Percentiles rank a stretch among this genome's conserved stretches.
These are phyloP conservation scores for Diglossa cyanea DNA, from an alignment of 2,797 vertebrate genomes.

Conservation along the genomic window DNA sequence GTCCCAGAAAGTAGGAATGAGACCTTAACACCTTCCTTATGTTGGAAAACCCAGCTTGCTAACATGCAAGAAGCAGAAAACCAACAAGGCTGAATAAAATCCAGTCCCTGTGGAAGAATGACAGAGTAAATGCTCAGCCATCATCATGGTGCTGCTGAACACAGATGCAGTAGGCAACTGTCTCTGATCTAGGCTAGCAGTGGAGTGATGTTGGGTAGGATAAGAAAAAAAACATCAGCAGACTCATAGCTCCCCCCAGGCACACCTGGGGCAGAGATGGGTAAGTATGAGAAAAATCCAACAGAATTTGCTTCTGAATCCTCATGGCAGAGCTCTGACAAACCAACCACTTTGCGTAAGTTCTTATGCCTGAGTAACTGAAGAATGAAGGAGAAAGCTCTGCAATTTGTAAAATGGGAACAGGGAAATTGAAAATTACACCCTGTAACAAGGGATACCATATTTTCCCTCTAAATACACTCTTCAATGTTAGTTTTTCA, in stretches of 20 bases:
- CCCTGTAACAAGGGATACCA: neutral
- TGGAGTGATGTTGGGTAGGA: neutral
- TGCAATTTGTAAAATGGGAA: neutral
- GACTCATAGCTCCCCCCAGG: neutral
- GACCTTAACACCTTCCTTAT: neutral
- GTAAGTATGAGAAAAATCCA: neutral
- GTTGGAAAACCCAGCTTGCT: neutral
- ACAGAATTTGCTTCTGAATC: neutral
- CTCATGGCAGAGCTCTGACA: neutral
- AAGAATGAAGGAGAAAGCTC: neutral
- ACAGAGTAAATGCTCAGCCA: neutral
- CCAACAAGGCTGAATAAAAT: neutral
- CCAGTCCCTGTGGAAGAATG: neutral
- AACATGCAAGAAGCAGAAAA: neutral
- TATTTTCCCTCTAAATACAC: neutral
- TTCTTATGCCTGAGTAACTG: neutral
- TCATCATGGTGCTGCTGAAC: neutral
- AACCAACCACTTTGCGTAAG: neutral
- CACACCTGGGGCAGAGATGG: neutral
- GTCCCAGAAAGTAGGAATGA: conserved; percentile 55
- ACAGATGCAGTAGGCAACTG: neutral
- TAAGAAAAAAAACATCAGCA: neutral
- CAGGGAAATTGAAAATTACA: neutral
- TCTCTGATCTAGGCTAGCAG: neutral
- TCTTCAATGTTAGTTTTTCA: neutral